Base-by-base conservation (phyloP, 2,797 vertebrate species). In the Manis pentadactyla region DNA sequence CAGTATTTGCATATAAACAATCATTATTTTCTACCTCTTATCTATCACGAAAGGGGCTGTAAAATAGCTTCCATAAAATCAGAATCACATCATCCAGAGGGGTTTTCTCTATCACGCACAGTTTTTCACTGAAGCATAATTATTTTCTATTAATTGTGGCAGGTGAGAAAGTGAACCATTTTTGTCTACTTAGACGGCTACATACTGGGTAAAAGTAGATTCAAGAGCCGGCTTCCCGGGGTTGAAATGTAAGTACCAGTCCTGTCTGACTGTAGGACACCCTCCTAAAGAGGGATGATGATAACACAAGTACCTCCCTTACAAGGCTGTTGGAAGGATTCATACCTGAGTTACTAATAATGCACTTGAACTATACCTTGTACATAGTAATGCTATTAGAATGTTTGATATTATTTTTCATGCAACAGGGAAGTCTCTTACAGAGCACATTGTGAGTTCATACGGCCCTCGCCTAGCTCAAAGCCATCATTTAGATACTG, bases 381-480 rank as follows among this genome's bases (percentile, higher is more conserved):
- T 4, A 23, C 64, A 2, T 1, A 63, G 27, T 3, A 13, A 74
- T 5, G n/a, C 53, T 29, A 53, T 7, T 88, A 34, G 55, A 37
- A 77, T 18, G 75, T 64, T 78, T 49, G 29, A 34, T 6, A 17
- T 31, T 49, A 39, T 79, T 34, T 51, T 68, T 53, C 69, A 79
- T 57, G 64, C 74, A 84, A n/a, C 25, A 64, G 13, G 18, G 12
- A 53, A 78, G 31, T 7, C 46, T 83, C 84, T 51, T 84, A 11
- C 0, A 66, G 46, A 74, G 63, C 31, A 3, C 0, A 18, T 17
- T 39, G 42, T 61, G 51, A 83, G 14, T 19, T 27, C 78, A 23
- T 1, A 0, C 10, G 29, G 13, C 18, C 49, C 46, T 66, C 27
- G 0, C 15, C 49, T 1, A 7, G 37, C n/a, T 64, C 19, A 10